phyloP scores from a whole-genome alignment of 1,140 invertebrate species.

The Drosophila lini region DNA sequence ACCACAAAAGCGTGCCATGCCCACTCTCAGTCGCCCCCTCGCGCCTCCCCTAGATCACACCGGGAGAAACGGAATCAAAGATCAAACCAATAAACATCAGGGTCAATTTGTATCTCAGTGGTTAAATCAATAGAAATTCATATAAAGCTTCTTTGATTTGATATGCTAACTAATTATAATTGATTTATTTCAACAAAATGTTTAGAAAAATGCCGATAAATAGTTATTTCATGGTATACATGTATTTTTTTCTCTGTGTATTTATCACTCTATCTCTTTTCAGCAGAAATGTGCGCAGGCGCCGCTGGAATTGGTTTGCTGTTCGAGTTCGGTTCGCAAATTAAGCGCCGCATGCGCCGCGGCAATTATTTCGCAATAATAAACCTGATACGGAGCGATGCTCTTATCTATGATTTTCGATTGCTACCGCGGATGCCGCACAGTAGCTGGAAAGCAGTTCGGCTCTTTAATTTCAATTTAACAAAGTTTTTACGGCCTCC shows the following conservation, averaged over 20 bases:
- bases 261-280: neutral
- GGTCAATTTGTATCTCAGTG: neutral
- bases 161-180: neutral
- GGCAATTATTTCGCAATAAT: conserved; percentile 66
- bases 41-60: neutral
- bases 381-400: conserved; percentile 56
- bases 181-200: neutral
- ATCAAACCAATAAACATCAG: neutral
- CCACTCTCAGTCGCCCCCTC: conserved; percentile 5
- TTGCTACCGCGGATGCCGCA: conserved; percentile 45
- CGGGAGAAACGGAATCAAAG: conserved; percentile 3
- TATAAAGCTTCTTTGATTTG: neutral
- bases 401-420: conserved; percentile 46
- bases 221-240: neutral
- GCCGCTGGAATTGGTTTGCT: conserved; percentile 16
- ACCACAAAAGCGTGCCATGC: conserved; percentile 51
- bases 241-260: neutral
- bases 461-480: conserved; percentile 52
- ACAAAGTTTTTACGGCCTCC: conserved; percentile 21
- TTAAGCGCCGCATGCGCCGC: conserved; percentile 65
- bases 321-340: conserved; percentile 49
- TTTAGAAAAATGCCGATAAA: neutral
- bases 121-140: neutral
- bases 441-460: conserved; percentile 18
- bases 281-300: conserved; percentile 29